Percentiles rank a stretch among this genome's conserved stretches.
These are phyloP conservation scores for Dermolepida albohirtum DNA, from an alignment of 2,888 invertebrate species.

Conservation along the genomic window DNA sequence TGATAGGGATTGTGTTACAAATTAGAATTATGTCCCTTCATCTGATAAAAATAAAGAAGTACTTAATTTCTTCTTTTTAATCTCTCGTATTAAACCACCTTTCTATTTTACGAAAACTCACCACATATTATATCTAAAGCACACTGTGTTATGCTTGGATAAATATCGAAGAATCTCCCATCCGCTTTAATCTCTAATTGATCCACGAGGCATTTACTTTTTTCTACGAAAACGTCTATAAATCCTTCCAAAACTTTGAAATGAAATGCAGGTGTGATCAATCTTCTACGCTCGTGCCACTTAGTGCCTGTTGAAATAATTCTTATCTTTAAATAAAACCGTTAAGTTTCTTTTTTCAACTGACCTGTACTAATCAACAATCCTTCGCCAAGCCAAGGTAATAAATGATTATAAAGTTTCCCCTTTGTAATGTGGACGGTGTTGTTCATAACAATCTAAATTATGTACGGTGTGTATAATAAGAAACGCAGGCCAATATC, in stretches of 20 bases:
- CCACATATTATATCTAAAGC: slow-evolving; percentile 59
- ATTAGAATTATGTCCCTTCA: no score
- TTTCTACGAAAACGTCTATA: slow-evolving; percentile 55
- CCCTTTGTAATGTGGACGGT: no score
- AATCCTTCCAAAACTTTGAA: slow-evolving; percentile 57
- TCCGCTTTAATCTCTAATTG: slow-evolving; percentile 48
- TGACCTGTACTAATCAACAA: no score
- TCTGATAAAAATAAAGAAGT: neutral
- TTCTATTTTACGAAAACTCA: slow-evolving; percentile 44
- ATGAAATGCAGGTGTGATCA: slow-evolving; percentile 58
- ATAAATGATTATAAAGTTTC: no score
- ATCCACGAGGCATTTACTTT: slow-evolving; percentile 51
- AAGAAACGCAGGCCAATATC: no score
- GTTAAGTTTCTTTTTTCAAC: no score
- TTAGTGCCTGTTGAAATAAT: slow-evolving; percentile 45
- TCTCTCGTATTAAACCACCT: no score
- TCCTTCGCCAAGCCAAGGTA: no score
- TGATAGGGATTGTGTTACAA: no score
- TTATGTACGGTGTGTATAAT: no score
- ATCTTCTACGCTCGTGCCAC: slow-evolving; percentile 54
- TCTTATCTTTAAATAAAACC: no score
- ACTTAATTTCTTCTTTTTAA: neutral
- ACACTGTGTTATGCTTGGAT: slow-evolving; percentile 55
- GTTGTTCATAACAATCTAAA: no score
- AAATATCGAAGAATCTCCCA: slow-evolving; percentile 55